Base-by-base conservation (phyloP, 2,888 invertebrate species). In the Nymphalis polychloros region DNA sequence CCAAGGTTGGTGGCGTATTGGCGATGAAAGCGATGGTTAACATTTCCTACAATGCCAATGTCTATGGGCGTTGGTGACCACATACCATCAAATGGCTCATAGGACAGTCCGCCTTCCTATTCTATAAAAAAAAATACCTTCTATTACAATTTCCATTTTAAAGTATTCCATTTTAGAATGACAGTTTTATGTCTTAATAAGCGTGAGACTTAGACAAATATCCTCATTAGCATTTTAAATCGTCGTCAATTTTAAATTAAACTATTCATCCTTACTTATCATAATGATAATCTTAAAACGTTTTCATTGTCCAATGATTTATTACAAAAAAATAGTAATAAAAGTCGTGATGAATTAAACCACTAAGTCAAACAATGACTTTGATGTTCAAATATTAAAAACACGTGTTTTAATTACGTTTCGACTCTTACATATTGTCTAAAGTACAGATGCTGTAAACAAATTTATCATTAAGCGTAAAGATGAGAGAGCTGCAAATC, bases 341-440 rank as follows among this genome's bases (percentile, higher is more conserved):
- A 61, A 55, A n/a, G 49, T 60, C 46, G 5, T 69, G 49, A 70
- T 72, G 66, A 72, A 73, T 68, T 50, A 49, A 49, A 72, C 75
- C 75, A 70, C 78, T 74, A 76, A 75, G 73, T 63, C 69, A 72
- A 78, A 75, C 76, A 78, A 70, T 63, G 70, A 59, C 63, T 69
- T 63, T 64, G 65, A 64, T 65, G 68, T 65, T 65, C 60, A 48
- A 59, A 57, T 55, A 69, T 70, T 68, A 72, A 69, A 70, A 71
- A 74, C 75, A 77, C 72, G 68, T 76, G 75, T 72, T 71, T 27
- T 65, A 74, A 75, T 71, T 72, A 59, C 70, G 67, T 59, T 20
- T 69, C 60, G 17, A 46, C 41, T 69, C 64, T 62, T 65, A 61
- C 59, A 52, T 52, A 59, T 72, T 68, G 68, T 67, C 67, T 67